Conservation (phyloP, 2,797 vertebrate genomes). For the Nasua narica region DNA sequence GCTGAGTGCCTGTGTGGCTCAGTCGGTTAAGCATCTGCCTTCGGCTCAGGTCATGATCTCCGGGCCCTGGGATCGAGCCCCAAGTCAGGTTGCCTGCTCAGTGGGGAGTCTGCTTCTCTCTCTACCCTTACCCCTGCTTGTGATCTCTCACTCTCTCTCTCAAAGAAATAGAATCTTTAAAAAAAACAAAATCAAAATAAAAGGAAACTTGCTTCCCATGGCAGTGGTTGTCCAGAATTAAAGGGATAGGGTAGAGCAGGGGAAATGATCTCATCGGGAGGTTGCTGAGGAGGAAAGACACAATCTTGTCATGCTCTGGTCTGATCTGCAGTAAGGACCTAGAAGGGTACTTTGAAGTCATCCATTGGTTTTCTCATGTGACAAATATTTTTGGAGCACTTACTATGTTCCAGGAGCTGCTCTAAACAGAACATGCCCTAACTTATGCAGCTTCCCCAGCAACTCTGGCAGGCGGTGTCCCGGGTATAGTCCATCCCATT, state of each 20-base stretch:
- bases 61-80: no score
- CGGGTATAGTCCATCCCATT: neutral
- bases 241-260: neutral
- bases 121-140: no score
- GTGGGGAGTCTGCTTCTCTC: no score
- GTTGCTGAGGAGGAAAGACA: neutral
- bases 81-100: no score
- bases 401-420: no score
- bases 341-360: neutral
- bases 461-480: neutral
- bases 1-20: no score
- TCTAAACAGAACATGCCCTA: fast-evolving
- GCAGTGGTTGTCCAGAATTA: no score
- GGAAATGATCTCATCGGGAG: neutral
- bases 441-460: no score
- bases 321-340: neutral
- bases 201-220: neutral
- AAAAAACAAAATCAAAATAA: neutral
- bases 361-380: neutral
- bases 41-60: no score
- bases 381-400: neutral
- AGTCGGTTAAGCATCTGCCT: no score
- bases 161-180: no score
- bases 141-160: no score
- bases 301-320: neutral